A percentile compares a stretch with the other conserved stretches of the same genome.
Conservation (phyloP, 2,797 vertebrate species). For the Limnodromus scolopaceus region DNA sequence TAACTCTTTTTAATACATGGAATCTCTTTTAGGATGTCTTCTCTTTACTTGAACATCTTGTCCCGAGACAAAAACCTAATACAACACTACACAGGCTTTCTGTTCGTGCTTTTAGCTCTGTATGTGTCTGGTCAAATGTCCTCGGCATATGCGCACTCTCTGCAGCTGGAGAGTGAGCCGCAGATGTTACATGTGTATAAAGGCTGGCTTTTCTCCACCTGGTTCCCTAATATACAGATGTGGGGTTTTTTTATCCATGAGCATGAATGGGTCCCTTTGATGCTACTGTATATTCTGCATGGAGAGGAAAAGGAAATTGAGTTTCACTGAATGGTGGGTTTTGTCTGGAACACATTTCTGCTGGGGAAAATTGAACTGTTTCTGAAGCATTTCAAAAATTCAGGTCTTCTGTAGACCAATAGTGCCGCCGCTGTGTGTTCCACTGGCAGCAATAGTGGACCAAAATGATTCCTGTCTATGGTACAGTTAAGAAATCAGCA, state of each 20-base stretch:
- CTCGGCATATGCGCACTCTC: background rate
- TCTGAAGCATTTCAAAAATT: slow-evolving; percentile 24
- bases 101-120: background rate
- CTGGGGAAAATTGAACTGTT: background rate
- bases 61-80: background rate
- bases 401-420: background rate
- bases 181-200: background rate
- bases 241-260: background rate
- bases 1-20: background rate
- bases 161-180: background rate
- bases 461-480: background rate
- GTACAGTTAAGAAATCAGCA: background rate
- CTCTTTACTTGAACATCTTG: background rate
- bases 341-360: background rate
- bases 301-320: background rate
- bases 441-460: background rate
- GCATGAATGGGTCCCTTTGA: background rate
- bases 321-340: background rate
- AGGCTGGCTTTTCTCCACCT: background rate
- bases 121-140: background rate
- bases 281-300: background rate
- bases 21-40: background rate
- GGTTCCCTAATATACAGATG: background rate
- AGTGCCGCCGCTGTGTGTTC: background rate
- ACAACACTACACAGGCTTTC: background rate